A percentile compares a stretch with the other conserved stretches of the same genome.
These are phyloP conservation scores for Isaurus tuberculatus DNA, from an alignment of 92 coral and sea anemone genomes.

Conservation along the genomic window DNA sequence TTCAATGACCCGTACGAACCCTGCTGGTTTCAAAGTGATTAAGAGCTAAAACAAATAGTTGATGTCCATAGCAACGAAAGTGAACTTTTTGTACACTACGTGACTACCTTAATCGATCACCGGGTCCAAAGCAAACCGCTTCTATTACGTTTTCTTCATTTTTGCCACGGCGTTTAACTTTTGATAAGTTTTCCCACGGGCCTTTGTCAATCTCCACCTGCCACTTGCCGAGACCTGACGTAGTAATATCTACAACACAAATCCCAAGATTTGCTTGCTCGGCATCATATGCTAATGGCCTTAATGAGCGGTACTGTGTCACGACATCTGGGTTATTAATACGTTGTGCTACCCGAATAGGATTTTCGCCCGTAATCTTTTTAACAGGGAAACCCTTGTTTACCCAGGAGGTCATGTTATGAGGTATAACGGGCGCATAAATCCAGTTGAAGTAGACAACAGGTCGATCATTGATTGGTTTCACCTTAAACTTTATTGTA, in stretches of 20 bases:
- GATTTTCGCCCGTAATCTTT: conserved; percentile 4
- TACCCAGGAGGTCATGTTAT: conserved; percentile 16
- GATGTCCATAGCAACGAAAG: too few species aligned
- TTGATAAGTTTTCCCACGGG: conserved; percentile 1
- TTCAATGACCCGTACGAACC: too few species aligned
- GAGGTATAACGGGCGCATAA: conserved; percentile 1
- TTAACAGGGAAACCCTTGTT: neutral
- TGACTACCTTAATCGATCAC: neutral
- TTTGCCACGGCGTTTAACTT: neutral
- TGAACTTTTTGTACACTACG: too few species aligned
- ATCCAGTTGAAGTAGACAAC: neutral
- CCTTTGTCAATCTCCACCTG: neutral
- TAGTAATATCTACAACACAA: conserved; percentile 5
- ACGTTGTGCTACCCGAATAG: neutral
- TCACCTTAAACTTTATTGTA: neutral
- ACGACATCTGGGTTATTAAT: neutral
- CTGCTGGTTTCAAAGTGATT: too few species aligned
- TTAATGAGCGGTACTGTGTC: neutral
- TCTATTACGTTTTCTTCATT: neutral
- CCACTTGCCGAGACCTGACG: conserved; percentile 25
- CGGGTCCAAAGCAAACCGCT: conserved; percentile 13
- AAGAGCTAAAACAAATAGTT: too few species aligned
- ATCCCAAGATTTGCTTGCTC: neutral
- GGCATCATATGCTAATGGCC: neutral
- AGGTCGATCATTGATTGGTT: conserved; percentile 10